Percentiles rank a stretch among this genome's conserved stretches.
These are phyloP conservation scores for Fissipunctia ypsillon DNA, from an alignment of 2,888 invertebrate genomes.

Conservation along the genomic window DNA sequence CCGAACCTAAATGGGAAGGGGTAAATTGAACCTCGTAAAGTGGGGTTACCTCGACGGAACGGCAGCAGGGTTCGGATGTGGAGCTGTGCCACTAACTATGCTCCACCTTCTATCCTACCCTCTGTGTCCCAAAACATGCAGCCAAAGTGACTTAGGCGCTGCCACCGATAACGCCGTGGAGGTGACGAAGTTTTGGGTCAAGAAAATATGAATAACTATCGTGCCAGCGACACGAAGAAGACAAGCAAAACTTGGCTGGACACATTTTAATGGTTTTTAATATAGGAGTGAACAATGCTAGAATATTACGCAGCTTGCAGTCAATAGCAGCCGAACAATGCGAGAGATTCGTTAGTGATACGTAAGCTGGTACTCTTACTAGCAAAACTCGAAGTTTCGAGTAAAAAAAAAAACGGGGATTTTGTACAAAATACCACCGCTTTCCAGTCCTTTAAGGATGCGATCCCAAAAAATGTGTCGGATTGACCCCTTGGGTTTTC, in stretches of 20 bases:
- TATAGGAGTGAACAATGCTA: conserved; percentile 55
- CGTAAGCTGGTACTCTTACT: conserved; percentile 65
- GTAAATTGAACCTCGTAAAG: too few species aligned
- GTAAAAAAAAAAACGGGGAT: neutral
- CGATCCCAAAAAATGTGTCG: neutral
- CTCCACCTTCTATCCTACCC: too few species aligned
- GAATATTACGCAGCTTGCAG: conserved; percentile 57
- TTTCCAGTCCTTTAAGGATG: neutral
- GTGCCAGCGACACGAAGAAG: too few species aligned
- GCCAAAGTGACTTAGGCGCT: neutral
- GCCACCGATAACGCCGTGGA: neutral
- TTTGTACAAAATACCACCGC: neutral
- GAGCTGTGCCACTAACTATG: too few species aligned
- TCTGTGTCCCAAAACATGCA: neutral
- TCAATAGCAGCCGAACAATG: conserved; percentile 71
- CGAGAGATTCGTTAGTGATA: conserved; percentile 74
- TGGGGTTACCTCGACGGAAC: neutral
- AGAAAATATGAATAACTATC: too few species aligned
- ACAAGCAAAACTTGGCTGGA: conserved; percentile 38
- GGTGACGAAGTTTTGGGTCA: too few species aligned
- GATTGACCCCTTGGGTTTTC: neutral
- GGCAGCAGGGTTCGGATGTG: neutral
- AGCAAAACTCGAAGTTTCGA: conserved; percentile 41
- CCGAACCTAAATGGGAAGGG: too few species aligned
- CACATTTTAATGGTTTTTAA: conserved; percentile 65